A percentile compares a stretch with the other conserved stretches of the same genome.
Evolutionary conservation across 2,888 invertebrate genomes (phyloP).

Genomic region (Mesopsocus fuscifrons): DNA sequence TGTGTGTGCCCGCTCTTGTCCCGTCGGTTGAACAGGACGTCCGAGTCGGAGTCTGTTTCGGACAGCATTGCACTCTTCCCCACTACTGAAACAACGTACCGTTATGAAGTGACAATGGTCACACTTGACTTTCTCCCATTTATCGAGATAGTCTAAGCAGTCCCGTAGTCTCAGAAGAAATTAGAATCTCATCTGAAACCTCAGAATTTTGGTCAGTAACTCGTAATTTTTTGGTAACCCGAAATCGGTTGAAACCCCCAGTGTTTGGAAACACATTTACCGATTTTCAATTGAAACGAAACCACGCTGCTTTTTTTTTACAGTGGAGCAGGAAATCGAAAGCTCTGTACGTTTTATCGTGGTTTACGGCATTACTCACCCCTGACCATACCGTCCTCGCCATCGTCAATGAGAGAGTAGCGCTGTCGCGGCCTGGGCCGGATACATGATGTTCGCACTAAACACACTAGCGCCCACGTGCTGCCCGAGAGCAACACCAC

Average conservation of each 20-base stretch:
- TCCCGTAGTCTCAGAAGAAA: no score
- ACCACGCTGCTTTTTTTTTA: no score
- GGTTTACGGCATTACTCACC: constrained; percentile 29
- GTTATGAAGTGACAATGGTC: no score
- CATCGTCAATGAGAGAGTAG: constrained; percentile 52
- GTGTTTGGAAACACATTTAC: no score
- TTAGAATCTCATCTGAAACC: neutral
- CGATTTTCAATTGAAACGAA: no score
- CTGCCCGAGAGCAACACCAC: constrained; percentile 39
- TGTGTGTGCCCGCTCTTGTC: constrained; percentile 27
- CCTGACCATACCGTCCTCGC: constrained; percentile 40
- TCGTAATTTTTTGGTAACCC: neutral
- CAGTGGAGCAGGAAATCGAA: no score
- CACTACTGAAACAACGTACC: constrained; percentile 32
- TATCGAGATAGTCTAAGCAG: no score
- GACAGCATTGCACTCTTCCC: constrained; percentile 42
- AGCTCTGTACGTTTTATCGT: no score
- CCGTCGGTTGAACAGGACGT: constrained; percentile 51
- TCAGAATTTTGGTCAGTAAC: no score
- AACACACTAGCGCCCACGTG: constrained; percentile 41
- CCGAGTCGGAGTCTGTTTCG: constrained; percentile 69
- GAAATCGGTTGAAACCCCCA: constrained; percentile 26
- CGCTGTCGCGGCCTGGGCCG: constrained; percentile 28
- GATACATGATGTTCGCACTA: constrained; percentile 35
- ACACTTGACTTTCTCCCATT: no score